phyloP scores from a whole-genome alignment of 2,888 invertebrate genomes.

The Timema podura region DNA sequence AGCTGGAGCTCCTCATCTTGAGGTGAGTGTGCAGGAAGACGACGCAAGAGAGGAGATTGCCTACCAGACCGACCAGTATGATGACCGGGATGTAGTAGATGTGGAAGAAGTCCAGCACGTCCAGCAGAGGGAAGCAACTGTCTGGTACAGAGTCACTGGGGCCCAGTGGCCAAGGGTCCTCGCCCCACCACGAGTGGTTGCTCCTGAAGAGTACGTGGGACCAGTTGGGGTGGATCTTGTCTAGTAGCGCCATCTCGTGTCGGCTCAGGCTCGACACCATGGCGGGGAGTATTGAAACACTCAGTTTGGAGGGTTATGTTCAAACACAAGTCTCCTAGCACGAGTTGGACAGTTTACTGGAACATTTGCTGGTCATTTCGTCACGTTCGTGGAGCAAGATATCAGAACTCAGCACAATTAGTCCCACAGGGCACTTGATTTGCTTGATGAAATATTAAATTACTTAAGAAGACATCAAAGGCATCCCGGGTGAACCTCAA shows the following conservation, averaged over 20 bases:
- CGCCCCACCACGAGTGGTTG: slow-evolving; percentile 6
- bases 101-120: slow-evolving; percentile 48
- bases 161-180: background rate
- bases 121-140: slow-evolving; percentile 35
- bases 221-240: no score
- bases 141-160: slow-evolving; percentile 20
- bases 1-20: slow-evolving; percentile 58
- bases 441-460: no score
- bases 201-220: background rate
- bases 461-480: no score
- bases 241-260: background rate
- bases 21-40: slow-evolving; percentile 59
- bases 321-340: no score
- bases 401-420: no score
- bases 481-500: no score
- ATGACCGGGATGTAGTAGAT: slow-evolving; percentile 58
- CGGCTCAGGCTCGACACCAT: slow-evolving; percentile 23
- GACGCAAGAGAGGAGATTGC: slow-evolving; percentile 56
- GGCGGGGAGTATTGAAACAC: background rate
- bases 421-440: no score
- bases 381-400: no score
- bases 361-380: no score
- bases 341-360: no score
- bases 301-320: no score
- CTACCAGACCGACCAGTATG: slow-evolving; percentile 55